A percentile compares a stretch with the other conserved stretches of the same genome.
Evolutionary conservation across 2,888 invertebrate species (phyloP).

Genomic region (Lapara coniferarum): DNA sequence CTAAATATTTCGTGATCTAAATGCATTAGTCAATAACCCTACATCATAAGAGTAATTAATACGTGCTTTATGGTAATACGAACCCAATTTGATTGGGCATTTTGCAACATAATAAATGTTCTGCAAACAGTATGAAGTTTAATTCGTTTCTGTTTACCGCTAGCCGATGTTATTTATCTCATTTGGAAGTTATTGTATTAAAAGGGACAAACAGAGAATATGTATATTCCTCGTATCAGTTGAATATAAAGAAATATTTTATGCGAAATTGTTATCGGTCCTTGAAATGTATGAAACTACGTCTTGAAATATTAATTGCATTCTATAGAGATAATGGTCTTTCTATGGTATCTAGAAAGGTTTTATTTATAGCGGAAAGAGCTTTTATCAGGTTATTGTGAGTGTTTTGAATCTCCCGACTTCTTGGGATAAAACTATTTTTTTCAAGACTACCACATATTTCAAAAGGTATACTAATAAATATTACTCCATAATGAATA

Average conservation of each 20-base stretch:
- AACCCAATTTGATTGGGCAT: not conserved
- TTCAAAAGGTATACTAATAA: not conserved
- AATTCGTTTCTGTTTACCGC: conserved; percentile 4
- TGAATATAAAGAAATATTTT: not conserved
- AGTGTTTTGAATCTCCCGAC: too few species aligned
- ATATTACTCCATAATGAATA: not conserved
- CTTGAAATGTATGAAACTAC: not conserved
- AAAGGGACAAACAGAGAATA: not conserved
- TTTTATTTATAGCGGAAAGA: too few species aligned
- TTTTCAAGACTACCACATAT: not conserved
- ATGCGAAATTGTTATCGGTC: not conserved
- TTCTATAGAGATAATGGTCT: too few species aligned
- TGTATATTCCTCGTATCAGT: not conserved
- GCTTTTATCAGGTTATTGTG: too few species aligned
- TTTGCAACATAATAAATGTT: conserved; percentile 14
- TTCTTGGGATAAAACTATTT: too few species aligned
- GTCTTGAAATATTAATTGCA: too few species aligned
- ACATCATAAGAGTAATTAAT: conserved; percentile 16
- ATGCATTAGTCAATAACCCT: not conserved
- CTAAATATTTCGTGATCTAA: not conserved
- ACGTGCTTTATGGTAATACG: conserved; percentile 10
- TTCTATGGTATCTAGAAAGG: too few species aligned
- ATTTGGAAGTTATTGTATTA: conserved; percentile 5
- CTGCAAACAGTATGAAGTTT: conserved; percentile 1
- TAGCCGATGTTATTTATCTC: not conserved